phyloP scores from a whole-genome alignment of 2,113 vertebrate genomes.

The Pseudorhombus dupliciocellatus region DNA sequence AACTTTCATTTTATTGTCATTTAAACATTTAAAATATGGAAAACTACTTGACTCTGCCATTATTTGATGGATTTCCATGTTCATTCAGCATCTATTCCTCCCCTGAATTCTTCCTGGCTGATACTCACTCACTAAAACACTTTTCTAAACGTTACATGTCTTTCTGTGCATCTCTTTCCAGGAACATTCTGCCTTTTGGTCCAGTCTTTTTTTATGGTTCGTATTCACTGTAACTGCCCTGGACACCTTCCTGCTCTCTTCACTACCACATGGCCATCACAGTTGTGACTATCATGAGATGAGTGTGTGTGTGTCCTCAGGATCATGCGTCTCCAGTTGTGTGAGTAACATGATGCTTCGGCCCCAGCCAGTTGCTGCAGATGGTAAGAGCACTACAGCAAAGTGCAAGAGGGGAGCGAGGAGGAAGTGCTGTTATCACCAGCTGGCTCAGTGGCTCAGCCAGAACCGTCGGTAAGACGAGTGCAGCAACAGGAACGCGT shows the following conservation, averaged over 20 bases:
- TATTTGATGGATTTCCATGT: not conserved
- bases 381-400: slow-evolving; percentile 65
- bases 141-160: slow-evolving; percentile 52
- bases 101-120: slow-evolving; percentile 27
- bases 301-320: slow-evolving; percentile 43
- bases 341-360: slow-evolving; percentile 63
- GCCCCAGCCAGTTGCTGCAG: slow-evolving; percentile 67
- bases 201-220: slow-evolving; percentile 24
- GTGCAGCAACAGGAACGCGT: slow-evolving; percentile 71
- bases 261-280: slow-evolving; percentile 17
- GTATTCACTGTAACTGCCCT: slow-evolving; percentile 31
- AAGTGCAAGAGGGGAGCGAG: slow-evolving; percentile 60
- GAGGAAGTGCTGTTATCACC: slow-evolving; percentile 76
- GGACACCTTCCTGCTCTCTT: slow-evolving; percentile 20
- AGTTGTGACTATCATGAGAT: slow-evolving; percentile 22
- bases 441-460: slow-evolving; percentile 68
- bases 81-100: slow-evolving; percentile 18
- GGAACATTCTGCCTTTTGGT: slow-evolving; percentile 29
- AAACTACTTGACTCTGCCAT: slow-evolving; percentile 13
- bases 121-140: slow-evolving; percentile 24
- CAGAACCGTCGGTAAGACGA: slow-evolving; percentile 54
- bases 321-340: slow-evolving; percentile 62
- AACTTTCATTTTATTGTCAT: not conserved
- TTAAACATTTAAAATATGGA: slow-evolving; percentile 8
- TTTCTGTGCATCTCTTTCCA: slow-evolving; percentile 31